Conservation (phyloP, 1,140 invertebrate genomes). For the Halotydeus destructor region DNA sequence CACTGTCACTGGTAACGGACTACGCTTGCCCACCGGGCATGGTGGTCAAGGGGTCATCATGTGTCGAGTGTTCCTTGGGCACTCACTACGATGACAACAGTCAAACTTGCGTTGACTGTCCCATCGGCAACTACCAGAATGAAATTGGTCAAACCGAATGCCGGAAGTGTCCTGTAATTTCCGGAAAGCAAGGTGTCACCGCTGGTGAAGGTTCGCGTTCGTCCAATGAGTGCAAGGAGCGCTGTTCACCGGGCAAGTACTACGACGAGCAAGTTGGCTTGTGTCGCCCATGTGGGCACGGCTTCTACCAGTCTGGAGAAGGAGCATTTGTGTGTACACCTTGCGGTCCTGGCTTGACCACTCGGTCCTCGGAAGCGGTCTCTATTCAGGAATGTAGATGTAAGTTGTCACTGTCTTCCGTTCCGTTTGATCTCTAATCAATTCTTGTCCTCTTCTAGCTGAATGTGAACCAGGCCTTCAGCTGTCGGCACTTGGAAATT, state of each 20-base stretch:
- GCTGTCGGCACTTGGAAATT: conserved; percentile 62
- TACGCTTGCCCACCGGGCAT: conserved; percentile 79
- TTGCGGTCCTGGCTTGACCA: conserved; percentile 79
- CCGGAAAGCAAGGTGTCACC: conserved; percentile 64
- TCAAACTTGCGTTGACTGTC: conserved; percentile 57
- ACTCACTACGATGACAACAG: conserved; percentile 49
- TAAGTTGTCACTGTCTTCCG: conserved; percentile 13
- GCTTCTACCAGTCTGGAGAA: conserved; percentile 74
- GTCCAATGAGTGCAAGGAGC: conserved; percentile 72
- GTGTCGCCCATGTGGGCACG: conserved; percentile 75
- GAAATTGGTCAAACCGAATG: conserved; percentile 73
- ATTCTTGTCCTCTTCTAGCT: conserved; percentile 24
- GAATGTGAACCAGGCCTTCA: conserved; percentile 77
- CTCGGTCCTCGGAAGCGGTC: conserved; percentile 67
- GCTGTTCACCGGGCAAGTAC: conserved; percentile 72
- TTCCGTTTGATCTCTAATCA: neutral
- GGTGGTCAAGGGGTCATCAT: conserved; percentile 49
- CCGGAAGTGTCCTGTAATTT: conserved; percentile 61
- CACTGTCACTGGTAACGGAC: conserved; percentile 57
- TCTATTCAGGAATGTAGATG: conserved; percentile 33
- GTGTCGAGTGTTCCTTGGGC: conserved; percentile 82
- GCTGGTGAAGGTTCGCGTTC: conserved; percentile 59
- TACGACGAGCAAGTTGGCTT: conserved; percentile 61
- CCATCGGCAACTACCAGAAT: conserved; percentile 76
- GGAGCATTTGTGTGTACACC: conserved; percentile 71